A percentile compares a stretch with the other conserved stretches of the same genome.
phyloP scores from a whole-genome alignment of 2,888 invertebrate species.

The Pelosia muscerda region DNA sequence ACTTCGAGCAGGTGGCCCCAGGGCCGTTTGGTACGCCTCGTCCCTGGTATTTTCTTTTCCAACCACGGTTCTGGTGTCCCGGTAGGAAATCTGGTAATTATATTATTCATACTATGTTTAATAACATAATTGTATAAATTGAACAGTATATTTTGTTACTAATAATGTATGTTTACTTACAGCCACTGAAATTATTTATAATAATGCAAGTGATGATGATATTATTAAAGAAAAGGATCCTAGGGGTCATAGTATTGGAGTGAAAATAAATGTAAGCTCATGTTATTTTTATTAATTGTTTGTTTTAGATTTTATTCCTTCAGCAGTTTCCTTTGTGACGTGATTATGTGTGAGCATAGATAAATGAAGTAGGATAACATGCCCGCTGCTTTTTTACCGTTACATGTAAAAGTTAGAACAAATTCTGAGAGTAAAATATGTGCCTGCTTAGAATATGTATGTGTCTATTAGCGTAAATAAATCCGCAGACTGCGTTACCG shows the following conservation, averaged over 20 bases:
- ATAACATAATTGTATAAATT: no score
- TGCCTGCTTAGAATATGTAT: neutral
- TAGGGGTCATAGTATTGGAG: conserved; percentile 74
- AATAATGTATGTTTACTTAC: conserved; percentile 28
- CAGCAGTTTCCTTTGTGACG: no score
- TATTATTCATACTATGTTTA: conserved; percentile 22
- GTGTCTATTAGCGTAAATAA: no score
- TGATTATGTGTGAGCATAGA: no score
- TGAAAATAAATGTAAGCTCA: conserved; percentile 79
- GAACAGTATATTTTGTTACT: neutral
- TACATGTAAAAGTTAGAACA: neutral
- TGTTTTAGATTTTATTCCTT: no score
- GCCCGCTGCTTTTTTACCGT: neutral
- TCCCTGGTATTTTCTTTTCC: conserved; percentile 93
- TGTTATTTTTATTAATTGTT: no score
- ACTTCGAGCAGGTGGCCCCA: conserved; percentile 94
- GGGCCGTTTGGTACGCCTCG: conserved; percentile 94
- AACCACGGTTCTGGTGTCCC: conserved; percentile 85
- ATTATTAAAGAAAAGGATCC: conserved; percentile 82
- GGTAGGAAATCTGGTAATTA: conserved; percentile 46
- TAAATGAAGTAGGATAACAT: no score
- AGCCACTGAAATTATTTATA: conserved; percentile 39
- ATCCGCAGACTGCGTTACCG: no score
- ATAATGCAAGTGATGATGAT: conserved; percentile 42
- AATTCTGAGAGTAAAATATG: no score